phyloP scores from a whole-genome alignment of 2,888 invertebrate genomes.

The Drosophila anomelani region DNA sequence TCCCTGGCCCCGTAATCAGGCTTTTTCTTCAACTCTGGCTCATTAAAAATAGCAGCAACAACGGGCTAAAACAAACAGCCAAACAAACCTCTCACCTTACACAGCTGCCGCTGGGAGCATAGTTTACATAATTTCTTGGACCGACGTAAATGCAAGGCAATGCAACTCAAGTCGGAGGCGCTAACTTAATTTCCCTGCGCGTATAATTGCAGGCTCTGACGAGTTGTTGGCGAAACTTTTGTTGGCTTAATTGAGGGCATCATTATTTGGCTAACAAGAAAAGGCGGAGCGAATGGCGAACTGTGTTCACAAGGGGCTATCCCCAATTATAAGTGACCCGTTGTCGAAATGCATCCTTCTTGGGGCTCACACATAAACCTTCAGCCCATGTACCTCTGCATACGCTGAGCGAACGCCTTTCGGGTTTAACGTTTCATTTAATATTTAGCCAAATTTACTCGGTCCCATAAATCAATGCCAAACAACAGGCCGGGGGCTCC shows the following conservation, averaged over 20 bases:
- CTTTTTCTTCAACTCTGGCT: conserved; percentile 44
- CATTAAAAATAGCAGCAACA: conserved; percentile 61
- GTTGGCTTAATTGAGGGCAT: conserved; percentile 70
- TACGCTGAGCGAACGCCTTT: conserved; percentile 4
- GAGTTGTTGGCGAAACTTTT: conserved; percentile 67
- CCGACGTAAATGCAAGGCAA: conserved; percentile 40
- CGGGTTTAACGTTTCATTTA: conserved; percentile 73
- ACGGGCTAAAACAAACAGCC: conserved; percentile 13
- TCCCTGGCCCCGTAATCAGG: conserved; percentile 59
- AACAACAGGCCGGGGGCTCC: conserved; percentile 58
- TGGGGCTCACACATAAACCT: neutral
- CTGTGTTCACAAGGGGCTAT: conserved; percentile 1
- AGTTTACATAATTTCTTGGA: conserved; percentile 59
- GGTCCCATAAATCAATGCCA: conserved; percentile 74
- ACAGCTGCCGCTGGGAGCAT: conserved; percentile 43
- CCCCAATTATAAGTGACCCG: conserved; percentile 47
- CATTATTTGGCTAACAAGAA: conserved; percentile 59
- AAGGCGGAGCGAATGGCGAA: conserved; percentile 4
- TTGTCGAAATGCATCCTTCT: conserved; percentile 1
- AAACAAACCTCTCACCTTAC: conserved; percentile 66
- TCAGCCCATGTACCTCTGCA: neutral
- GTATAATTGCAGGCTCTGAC: conserved; percentile 65
- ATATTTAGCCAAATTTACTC: conserved; percentile 70
- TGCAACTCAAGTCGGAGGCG: conserved; percentile 43
- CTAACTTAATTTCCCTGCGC: conserved; percentile 68